phyloP scores from a whole-genome alignment of 2,113 vertebrate species.

The Gymnobelideus leadbeateri region DNA sequence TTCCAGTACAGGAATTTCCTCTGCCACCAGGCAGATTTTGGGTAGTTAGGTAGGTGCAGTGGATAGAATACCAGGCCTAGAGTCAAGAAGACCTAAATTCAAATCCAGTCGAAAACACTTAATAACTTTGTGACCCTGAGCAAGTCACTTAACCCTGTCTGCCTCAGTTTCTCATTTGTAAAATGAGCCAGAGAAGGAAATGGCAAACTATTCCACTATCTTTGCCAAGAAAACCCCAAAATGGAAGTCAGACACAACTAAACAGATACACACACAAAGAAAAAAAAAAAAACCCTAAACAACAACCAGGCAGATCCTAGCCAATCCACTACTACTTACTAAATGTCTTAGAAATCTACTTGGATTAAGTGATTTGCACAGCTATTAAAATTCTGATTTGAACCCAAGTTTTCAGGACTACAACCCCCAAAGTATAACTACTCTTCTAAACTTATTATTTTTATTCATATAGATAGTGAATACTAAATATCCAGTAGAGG shows the following conservation, averaged over 20 bases:
- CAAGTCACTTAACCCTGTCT: neutral
- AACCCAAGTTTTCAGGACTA: neutral
- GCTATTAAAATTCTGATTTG: neutral
- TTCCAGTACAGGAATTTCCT: neutral
- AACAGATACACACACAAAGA: no score
- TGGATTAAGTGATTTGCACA: neutral
- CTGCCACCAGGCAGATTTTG: neutral
- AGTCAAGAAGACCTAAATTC: neutral
- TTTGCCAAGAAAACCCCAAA: neutral
- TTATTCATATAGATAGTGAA: neutral
- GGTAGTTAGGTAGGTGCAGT: neutral
- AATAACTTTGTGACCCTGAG: neutral
- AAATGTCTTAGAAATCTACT: neutral
- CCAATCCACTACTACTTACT: neutral
- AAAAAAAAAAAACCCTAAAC: no score
- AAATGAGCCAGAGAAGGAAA: neutral
- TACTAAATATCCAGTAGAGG: neutral
- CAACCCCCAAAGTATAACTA: neutral
- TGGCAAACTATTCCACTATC: neutral
- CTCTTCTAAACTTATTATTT: neutral
- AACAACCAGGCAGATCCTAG: neutral
- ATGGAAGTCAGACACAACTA: neutral
- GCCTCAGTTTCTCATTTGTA: neutral
- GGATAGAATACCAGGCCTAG: neutral
- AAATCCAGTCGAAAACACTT: neutral